Conservation (phyloP, 1,140 invertebrate species). For the Aphelenchoides fujianensis region DNA sequence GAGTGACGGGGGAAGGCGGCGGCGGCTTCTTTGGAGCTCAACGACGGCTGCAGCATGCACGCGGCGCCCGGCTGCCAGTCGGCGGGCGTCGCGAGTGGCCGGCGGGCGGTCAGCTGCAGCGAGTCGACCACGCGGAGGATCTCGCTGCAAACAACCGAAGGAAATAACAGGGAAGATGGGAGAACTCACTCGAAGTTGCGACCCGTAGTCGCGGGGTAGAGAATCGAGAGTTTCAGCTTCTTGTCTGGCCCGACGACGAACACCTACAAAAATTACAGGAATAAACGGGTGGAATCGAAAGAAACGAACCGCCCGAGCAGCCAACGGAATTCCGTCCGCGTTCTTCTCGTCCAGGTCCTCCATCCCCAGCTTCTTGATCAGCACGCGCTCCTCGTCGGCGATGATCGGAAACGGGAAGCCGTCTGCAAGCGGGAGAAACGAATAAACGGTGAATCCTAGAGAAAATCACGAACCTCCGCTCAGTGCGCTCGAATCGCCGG, state of each 20-base stretch:
- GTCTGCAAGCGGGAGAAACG: conserved; percentile 59
- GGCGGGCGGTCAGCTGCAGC: conserved; percentile 76
- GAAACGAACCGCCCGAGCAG: conserved; percentile 71
- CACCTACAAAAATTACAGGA: conserved; percentile 65
- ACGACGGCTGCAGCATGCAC: conserved; percentile 39
- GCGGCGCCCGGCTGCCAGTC: conserved; percentile 74
- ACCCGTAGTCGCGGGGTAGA: conserved; percentile 85
- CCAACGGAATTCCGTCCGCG: conserved; percentile 74
- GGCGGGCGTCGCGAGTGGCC: conserved; percentile 80
- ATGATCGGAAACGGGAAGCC: conserved; percentile 83
- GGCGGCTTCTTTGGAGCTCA: too few species aligned
- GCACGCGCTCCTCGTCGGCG: conserved; percentile 73
- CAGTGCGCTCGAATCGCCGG: too few species aligned
- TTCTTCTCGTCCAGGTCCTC: conserved; percentile 80
- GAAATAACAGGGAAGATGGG: too few species aligned
- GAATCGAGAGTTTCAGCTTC: conserved; percentile 78
- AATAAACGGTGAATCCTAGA: too few species aligned
- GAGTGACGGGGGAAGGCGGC: too few species aligned
- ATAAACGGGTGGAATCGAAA: conserved; percentile 35
- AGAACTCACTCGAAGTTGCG: conserved; percentile 86
- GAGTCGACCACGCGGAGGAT: conserved; percentile 83
- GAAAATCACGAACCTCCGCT: too few species aligned
- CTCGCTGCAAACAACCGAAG: too few species aligned
- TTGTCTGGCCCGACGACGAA: conserved; percentile 84
- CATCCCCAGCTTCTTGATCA: conserved; percentile 80